Percentiles rank a stretch among this genome's conserved stretches.
phyloP scores from a whole-genome alignment of 2,797 vertebrate genomes.

The Cuculus canorus region DNA sequence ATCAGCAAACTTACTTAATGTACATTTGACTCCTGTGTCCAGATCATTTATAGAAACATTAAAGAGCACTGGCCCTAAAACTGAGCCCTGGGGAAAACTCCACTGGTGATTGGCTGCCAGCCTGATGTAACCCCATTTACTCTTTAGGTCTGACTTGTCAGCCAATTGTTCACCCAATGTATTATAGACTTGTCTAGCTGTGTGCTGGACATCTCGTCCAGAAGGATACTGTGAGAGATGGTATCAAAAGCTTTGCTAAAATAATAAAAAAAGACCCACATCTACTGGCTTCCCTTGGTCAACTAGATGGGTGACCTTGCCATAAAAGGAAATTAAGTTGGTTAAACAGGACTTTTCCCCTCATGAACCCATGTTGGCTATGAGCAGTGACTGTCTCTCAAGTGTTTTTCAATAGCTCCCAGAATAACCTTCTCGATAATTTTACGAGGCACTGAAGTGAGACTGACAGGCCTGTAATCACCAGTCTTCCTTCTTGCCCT shows the following conservation, averaged over 20 bases:
- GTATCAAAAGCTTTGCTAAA: neutral
- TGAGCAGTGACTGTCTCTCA: neutral
- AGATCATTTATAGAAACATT: neutral
- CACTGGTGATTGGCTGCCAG: neutral
- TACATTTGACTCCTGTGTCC: too few relatives aligned
- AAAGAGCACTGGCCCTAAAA: neutral
- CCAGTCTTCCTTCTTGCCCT: too few relatives aligned
- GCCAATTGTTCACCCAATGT: neutral
- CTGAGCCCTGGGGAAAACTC: neutral
- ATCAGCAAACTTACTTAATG: too few relatives aligned
- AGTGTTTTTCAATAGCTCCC: neutral
- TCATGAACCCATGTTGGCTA: neutral
- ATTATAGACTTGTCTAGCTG: neutral
- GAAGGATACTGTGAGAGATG: too few relatives aligned
- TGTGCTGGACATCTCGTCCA: neutral
- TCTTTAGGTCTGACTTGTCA: too few relatives aligned
- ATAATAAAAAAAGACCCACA: neutral
- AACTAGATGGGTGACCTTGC: neutral
- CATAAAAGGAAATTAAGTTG: neutral
- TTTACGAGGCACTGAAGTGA: too few relatives aligned
- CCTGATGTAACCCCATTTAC: too few relatives aligned
- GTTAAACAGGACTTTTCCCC: neutral
- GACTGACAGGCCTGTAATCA: too few relatives aligned
- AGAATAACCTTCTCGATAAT: neutral
- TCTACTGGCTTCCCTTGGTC: neutral